Evolutionary conservation across 2,113 vertebrate genomes (phyloP).

Genomic region (Passer domesticus): DNA sequence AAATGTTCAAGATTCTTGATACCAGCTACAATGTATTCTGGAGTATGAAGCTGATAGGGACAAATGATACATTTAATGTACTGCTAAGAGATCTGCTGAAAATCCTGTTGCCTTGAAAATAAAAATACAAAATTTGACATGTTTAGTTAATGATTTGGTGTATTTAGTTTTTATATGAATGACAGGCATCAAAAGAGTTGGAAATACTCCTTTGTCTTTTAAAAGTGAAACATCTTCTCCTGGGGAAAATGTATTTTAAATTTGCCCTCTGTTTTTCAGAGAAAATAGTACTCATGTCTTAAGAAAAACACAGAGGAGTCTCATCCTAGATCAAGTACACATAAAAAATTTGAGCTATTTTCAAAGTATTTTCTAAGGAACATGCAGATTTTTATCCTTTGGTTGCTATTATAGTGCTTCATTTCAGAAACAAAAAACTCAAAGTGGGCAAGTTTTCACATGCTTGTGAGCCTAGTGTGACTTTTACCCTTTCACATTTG

Average conservation of each 20-base stretch:
- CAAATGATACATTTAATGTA: neutral
- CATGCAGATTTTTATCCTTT: neutral
- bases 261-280: neutral
- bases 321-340: neutral
- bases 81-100: neutral
- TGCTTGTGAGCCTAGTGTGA: neutral
- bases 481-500: slow-evolving; percentile 13
- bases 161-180: neutral
- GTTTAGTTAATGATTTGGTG: neutral
- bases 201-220: neutral
- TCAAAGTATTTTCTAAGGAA: neutral
- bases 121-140: neutral
- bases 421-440: neutral
- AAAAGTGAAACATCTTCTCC: neutral
- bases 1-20: neutral
- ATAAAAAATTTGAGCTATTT: neutral
- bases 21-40: neutral
- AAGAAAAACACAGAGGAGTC: neutral
- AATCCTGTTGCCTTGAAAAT: neutral
- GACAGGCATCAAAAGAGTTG: neutral
- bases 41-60: neutral
- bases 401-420: neutral
- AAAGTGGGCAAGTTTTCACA: neutral
- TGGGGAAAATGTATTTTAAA: neutral
- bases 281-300: neutral